Conservation (phyloP, 2,113 vertebrate genomes). For the Nothoprocta perdicaria region DNA sequence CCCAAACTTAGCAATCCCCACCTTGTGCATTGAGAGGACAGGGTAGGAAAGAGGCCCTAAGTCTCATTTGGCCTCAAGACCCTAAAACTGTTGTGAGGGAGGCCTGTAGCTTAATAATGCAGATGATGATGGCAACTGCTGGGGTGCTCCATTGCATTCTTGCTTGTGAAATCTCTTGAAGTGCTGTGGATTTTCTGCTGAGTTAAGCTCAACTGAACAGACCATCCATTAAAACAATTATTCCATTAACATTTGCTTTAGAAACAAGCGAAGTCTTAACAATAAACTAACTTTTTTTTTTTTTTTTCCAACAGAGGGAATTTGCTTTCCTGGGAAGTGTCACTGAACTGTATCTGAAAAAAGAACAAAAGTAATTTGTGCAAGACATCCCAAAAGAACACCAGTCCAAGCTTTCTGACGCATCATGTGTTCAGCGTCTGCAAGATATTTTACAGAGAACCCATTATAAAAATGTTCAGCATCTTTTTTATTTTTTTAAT, state of each 20-base stretch:
- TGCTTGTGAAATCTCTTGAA: constrained; percentile 38
- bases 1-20: neutral
- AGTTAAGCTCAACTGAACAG: constrained; percentile 67
- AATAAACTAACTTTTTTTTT: constrained; percentile 9
- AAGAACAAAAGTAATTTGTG: constrained; percentile 42
- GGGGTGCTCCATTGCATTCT: neutral
- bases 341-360: neutral
- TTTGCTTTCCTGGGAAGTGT: constrained; percentile 53
- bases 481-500: constrained; percentile 33
- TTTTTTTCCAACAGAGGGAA: neutral
- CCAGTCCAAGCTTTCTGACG: neutral
- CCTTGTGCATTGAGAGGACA: accelerated
- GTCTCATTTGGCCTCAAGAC: accelerated
- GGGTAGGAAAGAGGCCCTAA: neutral
- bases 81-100: neutral
- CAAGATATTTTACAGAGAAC: constrained; percentile 35
- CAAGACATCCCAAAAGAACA: constrained; percentile 40
- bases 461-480: constrained; percentile 8
- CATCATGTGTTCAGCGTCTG: neutral
- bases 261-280: constrained; percentile 57
- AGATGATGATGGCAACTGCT: neutral
- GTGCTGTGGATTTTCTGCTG: constrained; percentile 63
- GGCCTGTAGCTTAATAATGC: neutral
- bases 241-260: constrained; percentile 21
- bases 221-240: constrained; percentile 60